phyloP scores from a whole-genome alignment of 2,113 vertebrate species.

The Melanerpes formicivorus region DNA sequence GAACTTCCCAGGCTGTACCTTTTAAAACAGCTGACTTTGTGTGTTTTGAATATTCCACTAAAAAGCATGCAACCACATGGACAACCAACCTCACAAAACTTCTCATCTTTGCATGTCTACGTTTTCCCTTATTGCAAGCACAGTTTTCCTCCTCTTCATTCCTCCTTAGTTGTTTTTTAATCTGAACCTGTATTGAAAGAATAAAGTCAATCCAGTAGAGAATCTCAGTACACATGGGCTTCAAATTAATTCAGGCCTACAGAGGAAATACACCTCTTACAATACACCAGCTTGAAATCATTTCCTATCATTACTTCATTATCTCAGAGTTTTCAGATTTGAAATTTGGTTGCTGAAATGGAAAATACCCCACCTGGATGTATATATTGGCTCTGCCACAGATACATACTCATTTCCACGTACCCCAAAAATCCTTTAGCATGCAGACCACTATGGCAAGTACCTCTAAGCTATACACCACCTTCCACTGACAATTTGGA shows the following conservation, averaged over 20 bases:
- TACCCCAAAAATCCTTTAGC: background rate
- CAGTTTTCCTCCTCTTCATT: slow-evolving; percentile 60
- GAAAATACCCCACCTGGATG: background rate
- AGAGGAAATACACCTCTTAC: background rate
- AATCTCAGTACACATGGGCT: background rate
- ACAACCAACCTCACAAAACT: slow-evolving; percentile 68
- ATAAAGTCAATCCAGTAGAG: background rate
- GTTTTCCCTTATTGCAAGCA: slow-evolving; percentile 58
- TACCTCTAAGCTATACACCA: background rate
- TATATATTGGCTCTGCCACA: background rate
- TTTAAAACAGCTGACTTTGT: background rate
- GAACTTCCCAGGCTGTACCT: background rate
- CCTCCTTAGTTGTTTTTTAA: slow-evolving; percentile 63
- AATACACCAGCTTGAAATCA: background rate
- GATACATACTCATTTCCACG: background rate
- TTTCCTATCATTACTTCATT: background rate
- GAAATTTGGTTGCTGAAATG: background rate
- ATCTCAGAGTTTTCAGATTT: background rate
- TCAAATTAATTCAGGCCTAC: background rate
- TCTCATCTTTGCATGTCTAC: slow-evolving; percentile 47
- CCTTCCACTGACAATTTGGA: background rate
- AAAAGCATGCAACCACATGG: background rate
- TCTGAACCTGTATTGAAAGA: slow-evolving; percentile 72
- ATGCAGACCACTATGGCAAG: background rate
- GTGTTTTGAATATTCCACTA: background rate